Evolutionary conservation across 2,888 invertebrate species (phyloP).

Genomic region (Drosophila pegasa): DNA sequence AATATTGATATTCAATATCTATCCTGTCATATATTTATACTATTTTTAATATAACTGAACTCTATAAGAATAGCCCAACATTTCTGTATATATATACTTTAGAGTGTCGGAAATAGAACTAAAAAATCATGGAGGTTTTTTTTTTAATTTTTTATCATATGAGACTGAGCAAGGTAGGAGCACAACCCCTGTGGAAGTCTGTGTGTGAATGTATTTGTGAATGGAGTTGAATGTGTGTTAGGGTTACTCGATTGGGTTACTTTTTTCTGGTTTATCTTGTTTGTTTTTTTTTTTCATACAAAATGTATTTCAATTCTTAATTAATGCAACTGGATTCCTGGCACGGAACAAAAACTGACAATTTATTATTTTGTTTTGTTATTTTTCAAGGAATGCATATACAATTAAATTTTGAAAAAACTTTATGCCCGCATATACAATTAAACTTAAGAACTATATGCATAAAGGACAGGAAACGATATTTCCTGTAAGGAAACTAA

Average conservation of each 20-base stretch:
- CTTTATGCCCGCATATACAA: too few relatives aligned
- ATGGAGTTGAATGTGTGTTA: not conserved
- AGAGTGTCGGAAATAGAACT: not conserved
- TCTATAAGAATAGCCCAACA: not conserved
- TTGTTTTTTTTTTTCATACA: conserved; percentile 15
- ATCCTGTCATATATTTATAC: not conserved
- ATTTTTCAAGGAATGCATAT: not conserved
- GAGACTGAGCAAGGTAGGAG: too few relatives aligned
- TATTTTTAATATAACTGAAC: too few relatives aligned
- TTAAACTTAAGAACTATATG: too few relatives aligned
- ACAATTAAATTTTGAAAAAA: not conserved
- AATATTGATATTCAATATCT: too few relatives aligned
- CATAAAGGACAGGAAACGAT: too few relatives aligned
- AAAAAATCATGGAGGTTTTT: not conserved
- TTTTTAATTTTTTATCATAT: not conserved
- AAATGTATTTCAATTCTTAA: conserved; percentile 49
- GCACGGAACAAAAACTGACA: not conserved
- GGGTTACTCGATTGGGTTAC: not conserved
- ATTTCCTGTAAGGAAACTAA: too few relatives aligned
- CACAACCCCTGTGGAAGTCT: not conserved
- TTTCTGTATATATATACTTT: not conserved
- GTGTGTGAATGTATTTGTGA: not conserved
- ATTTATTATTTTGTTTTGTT: not conserved
- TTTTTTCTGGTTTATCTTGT: conserved; percentile 12
- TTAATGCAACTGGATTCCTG: conserved; percentile 25